phyloP scores from a whole-genome alignment of 2,113 vertebrate species.

The Osmerus eperlanus region DNA sequence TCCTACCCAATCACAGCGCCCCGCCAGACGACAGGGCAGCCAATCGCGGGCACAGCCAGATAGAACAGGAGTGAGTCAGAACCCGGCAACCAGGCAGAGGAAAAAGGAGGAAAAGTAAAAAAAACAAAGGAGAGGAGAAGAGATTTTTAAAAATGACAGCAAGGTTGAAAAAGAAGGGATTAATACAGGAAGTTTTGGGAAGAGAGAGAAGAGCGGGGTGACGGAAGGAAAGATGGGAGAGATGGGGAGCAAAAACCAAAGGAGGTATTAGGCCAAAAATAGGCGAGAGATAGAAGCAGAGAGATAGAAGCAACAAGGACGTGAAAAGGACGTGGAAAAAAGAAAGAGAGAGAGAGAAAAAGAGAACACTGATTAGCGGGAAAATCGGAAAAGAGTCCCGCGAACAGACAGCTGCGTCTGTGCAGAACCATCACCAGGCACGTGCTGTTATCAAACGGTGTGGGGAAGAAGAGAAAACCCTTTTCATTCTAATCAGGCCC shows the following conservation, averaged over 20 bases:
- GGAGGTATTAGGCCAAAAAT: slow-evolving; percentile 33
- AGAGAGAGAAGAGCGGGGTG: not conserved
- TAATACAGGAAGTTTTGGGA: slow-evolving; percentile 4
- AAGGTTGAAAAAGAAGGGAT: slow-evolving; percentile 19
- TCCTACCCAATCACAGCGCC: slow-evolving; percentile 77
- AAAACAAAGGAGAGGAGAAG: not conserved
- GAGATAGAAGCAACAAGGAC: not conserved
- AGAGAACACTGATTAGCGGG: slow-evolving; percentile 7
- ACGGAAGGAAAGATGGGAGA: no score
- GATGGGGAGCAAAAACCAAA: slow-evolving; percentile 14
- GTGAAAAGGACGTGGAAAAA: not conserved
- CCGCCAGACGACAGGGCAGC: slow-evolving; percentile 57
- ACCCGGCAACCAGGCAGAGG: slow-evolving; percentile 58
- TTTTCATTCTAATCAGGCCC: no score
- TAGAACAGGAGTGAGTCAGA: slow-evolving; percentile 26
- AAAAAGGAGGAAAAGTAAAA: slow-evolving; percentile 51
- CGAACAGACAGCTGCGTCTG: not conserved
- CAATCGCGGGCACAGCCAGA: slow-evolving; percentile 45
- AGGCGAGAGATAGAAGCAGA: slow-evolving; percentile 19
- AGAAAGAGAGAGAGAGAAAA: slow-evolving; percentile 14
- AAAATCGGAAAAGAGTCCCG: not conserved
- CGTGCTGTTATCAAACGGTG: not conserved
- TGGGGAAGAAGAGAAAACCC: no score
- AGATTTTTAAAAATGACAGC: not conserved
- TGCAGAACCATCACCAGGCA: not conserved